phyloP scores from a whole-genome alignment of 2,113 vertebrate genomes.

The Solenodon paradoxus region DNA sequence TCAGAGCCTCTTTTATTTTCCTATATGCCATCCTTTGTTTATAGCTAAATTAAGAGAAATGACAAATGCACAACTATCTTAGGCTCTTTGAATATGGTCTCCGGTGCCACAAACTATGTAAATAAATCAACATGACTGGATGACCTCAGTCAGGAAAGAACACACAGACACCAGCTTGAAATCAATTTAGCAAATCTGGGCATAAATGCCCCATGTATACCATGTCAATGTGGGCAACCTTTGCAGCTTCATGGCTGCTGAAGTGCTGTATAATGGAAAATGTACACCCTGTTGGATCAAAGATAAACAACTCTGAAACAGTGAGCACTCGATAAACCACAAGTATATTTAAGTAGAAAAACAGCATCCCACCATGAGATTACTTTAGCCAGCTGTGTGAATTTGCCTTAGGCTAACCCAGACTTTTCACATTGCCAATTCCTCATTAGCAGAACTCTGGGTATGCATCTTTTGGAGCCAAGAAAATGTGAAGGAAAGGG shows the following conservation, averaged over 20 bases:
- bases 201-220: background rate
- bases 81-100: background rate
- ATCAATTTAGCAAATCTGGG: background rate
- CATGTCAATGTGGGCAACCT: background rate
- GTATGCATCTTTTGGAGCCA: background rate
- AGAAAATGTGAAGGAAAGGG: background rate
- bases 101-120: background rate
- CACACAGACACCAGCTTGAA: background rate
- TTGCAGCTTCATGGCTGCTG: background rate
- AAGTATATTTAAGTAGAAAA: conserved; percentile 61
- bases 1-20: background rate
- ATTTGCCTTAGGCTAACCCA: conserved; percentile 41
- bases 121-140: background rate
- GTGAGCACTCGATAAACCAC: conserved; percentile 41
- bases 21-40: background rate
- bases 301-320: conserved; percentile 40
- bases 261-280: conserved; percentile 23
- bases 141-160: background rate
- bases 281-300: background rate
- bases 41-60: background rate
- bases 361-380: background rate
- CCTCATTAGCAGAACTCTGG: background rate
- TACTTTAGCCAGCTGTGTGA: conserved; percentile 47
- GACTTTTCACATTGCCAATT: background rate
- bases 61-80: background rate